Base-by-base conservation (phyloP, 2,113 vertebrate species). In the Cranoglanis bouderius region DNA sequence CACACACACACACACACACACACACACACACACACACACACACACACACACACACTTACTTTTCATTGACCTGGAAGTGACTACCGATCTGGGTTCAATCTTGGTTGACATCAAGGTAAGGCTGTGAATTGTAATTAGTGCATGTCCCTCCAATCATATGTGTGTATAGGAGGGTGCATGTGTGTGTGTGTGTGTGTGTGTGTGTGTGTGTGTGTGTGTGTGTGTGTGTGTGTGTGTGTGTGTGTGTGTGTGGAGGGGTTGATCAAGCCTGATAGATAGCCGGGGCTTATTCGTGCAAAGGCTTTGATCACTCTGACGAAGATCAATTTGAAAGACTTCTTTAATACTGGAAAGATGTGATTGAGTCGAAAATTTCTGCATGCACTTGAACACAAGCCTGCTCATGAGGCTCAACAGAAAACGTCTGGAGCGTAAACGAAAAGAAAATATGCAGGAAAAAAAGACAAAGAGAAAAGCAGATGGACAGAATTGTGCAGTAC, bases 341-440 rank as follows among this genome's bases (percentile, higher is more conserved):
- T 94, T 95, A 94, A 95, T 94, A 94, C 92, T 93, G 92, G 92
- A 67, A 88, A 92, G 94, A 94, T 93, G 92, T 93, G 94, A 94
- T 94, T 94, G 93, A 93, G 91, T 93, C 94, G 93, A 94, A 91
- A 94, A 94, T 93, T 95, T 93, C 95, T 95, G 90, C 89, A 94
- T 94, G 94, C 92, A 92, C 92, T 93, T 94, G 93, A 94, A 91
- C 49, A 91, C 93, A 94, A 92, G 88, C 84, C 92, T 80, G 92
- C 93, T 93, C 91, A 92, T 63, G 90, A 92, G 92, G 92, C 83
- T 90, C 93, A 93, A 94, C 93, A 95, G 94, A 92, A 90, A 94
- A 90, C 92, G 92, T 95, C 94, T 95, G 94, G 93, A 94, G 92
- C 92, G 87, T 87, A 93, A 77, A 9, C 61, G 84, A 53, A 32